Base-by-base conservation (phyloP, 2,888 invertebrate genomes). In the Eledona agricola region DNA sequence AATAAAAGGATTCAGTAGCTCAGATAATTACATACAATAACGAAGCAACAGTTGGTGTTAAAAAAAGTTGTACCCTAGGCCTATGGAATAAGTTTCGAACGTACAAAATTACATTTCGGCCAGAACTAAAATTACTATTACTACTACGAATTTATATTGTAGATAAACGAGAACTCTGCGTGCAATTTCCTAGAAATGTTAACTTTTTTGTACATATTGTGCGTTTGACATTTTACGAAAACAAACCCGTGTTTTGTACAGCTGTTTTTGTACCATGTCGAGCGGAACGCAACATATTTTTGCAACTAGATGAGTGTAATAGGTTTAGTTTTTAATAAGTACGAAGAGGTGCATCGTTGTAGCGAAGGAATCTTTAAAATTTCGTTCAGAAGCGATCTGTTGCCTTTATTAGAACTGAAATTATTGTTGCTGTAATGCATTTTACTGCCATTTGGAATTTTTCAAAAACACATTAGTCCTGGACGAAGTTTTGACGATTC, bases 371-470 rank as follows among this genome's bases (percentile, higher is more conserved):
- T 28, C 19, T 40, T 40, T 28, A 3, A 28, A 28, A 40, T 28
- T 13, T 28, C 10, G 12, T 28, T 13, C 11, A 15, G 22, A 34
- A 16, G n/a, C 26, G 13, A 26, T 50, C 35, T 6, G 22, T 40
- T 42, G 40, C 42, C 42, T 51, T 50, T 42, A 47, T 37, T 34
- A 50, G 16, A 49, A 11, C 11, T 3, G 25, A 25, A 46, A 46
- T 35, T 35, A 46, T 40, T 25, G 19, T 35, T 35, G 40, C 9
- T n/a, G n/a, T n/a, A 7, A 19, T 28, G 19, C 26, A 34, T 26
- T 12, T 34, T 46, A 50, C 49, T 50, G 49, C 49, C 49, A 40
- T 50, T 50, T 31, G 40, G 38, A 47, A 34, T 29, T 45, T 40
- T 45, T 34, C 31, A 42, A 50, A 50, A 42, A n/a, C n/a, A n/a